These are phyloP conservation scores for Bacillus rossius DNA, from an alignment of 1,140 invertebrate species.

Conservation along the genomic window DNA sequence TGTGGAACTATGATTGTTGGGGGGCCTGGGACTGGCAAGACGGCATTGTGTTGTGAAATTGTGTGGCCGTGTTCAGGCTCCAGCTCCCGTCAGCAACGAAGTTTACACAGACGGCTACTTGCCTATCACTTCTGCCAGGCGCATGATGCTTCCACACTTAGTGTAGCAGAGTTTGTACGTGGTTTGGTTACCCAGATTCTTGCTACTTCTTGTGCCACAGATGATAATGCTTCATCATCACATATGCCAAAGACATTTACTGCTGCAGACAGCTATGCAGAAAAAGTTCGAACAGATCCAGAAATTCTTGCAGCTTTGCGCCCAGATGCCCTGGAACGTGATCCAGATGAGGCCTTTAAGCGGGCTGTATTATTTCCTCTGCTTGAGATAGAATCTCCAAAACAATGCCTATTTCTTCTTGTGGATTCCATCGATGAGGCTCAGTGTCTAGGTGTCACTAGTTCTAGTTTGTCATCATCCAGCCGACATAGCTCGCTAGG, in stretches of 20 bases:
- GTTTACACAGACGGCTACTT: conserved; percentile 67
- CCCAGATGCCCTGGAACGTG: conserved; percentile 66
- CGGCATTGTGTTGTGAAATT: conserved; percentile 77
- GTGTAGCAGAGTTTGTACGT: conserved; percentile 75
- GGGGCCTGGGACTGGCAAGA: conserved; percentile 76
- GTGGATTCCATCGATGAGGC: conserved; percentile 91
- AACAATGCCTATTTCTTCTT: conserved; percentile 76
- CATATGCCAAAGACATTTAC: conserved; percentile 7
- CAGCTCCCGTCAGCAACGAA: conserved; percentile 56
- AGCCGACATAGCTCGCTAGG: conserved; percentile 30
- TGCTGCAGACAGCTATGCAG: conserved; percentile 74
- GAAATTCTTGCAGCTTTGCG: conserved; percentile 56
- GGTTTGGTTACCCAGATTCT: conserved; percentile 76
- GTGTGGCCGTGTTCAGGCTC: conserved; percentile 58
- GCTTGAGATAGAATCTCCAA: conserved; percentile 72
- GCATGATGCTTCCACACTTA: conserved; percentile 55
- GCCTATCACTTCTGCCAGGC: conserved; percentile 79
- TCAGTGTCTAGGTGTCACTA: conserved; percentile 25
- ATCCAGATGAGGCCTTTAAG: conserved; percentile 88
- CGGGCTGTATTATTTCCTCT: conserved; percentile 81
- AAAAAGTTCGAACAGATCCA: conserved; percentile 66
- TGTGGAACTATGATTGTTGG: conserved; percentile 81
- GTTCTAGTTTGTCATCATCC: conserved; percentile 33
- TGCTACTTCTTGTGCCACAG: conserved; percentile 39
- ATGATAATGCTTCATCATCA: not conserved